Conservation (phyloP, 2,113 vertebrate genomes). For the Plecotus auritus region DNA sequence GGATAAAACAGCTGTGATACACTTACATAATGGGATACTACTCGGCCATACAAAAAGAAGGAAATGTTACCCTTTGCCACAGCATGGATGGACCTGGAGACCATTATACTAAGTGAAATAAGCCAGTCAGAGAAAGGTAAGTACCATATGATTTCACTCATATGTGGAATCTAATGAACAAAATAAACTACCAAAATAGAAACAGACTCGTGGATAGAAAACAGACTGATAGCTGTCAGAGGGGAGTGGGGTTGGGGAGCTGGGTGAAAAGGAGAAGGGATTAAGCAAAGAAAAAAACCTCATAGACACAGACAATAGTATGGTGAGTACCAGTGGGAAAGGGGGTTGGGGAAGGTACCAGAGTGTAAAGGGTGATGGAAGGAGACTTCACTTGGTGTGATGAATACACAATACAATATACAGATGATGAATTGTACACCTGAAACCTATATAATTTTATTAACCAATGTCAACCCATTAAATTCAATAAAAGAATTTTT, state of each 20-base stretch:
- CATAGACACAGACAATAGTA: neutral
- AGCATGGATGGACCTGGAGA: neutral
- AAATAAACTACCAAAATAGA: neutral
- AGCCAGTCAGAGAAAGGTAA: neutral
- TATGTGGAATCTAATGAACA: neutral
- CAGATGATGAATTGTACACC: neutral
- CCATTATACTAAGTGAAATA: neutral
- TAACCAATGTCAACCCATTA: neutral
- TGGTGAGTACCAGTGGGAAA: neutral
- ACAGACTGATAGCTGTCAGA: neutral
- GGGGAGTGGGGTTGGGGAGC: neutral
- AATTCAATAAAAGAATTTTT: neutral
- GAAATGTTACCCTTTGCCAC: neutral
- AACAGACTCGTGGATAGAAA: neutral
- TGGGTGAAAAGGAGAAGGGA: neutral
- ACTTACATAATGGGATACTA: neutral
- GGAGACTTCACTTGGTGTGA: neutral
- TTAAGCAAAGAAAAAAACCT: neutral
- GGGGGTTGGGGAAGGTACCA: neutral
- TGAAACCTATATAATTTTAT: neutral
- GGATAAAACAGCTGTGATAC: neutral
- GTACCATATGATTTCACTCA: neutral
- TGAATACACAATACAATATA: neutral
- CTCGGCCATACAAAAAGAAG: neutral
- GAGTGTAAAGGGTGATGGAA: neutral